A percentile compares a stretch with the other conserved stretches of the same genome.
Evolutionary conservation across 2,888 invertebrate species (phyloP).

Genomic region (Drosophila robusta): DNA sequence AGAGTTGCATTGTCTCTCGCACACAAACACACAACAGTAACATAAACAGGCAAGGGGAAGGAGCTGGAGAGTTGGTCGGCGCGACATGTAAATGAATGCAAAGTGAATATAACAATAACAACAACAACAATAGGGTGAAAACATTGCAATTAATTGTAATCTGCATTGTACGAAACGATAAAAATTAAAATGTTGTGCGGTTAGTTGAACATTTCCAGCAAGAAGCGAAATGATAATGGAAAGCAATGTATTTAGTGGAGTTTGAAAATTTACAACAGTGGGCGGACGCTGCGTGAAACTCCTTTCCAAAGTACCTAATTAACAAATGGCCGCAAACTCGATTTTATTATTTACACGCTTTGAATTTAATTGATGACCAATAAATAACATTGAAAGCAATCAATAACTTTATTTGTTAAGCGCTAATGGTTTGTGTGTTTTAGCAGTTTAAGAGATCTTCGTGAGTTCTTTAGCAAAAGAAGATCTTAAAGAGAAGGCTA

Average conservation of each 20-base stretch:
- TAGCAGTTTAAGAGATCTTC: neutral
- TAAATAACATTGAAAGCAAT: slow-evolving; percentile 23
- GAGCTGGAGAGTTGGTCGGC: slow-evolving; percentile 30
- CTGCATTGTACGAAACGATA: slow-evolving; percentile 49
- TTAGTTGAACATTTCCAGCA: slow-evolving; percentile 4
- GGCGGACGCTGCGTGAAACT: slow-evolving; percentile 26
- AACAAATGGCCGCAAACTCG: slow-evolving; percentile 23
- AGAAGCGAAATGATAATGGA: slow-evolving; percentile 6
- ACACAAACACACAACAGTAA: slow-evolving; percentile 24
- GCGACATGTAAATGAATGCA: slow-evolving; percentile 75
- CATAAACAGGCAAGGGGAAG: slow-evolving; percentile 15
- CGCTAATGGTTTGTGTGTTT: neutral
- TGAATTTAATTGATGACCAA: slow-evolving; percentile 16
- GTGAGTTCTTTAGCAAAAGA: no score
- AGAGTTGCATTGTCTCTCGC: slow-evolving; percentile 69
- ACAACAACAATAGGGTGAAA: slow-evolving; percentile 19
- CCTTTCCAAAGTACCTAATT: slow-evolving; percentile 29
- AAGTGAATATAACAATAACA: slow-evolving; percentile 57
- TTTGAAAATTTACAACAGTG: slow-evolving; percentile 10
- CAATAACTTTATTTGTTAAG: neutral
- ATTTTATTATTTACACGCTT: slow-evolving; percentile 13
- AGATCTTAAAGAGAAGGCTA: no score
- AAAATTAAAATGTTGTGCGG: slow-evolving; percentile 35
- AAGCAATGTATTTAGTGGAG: slow-evolving; percentile 8
- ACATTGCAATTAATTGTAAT: slow-evolving; percentile 64